phyloP scores from a whole-genome alignment of 1,140 invertebrate genomes.

The Condylostylus longicornis region DNA sequence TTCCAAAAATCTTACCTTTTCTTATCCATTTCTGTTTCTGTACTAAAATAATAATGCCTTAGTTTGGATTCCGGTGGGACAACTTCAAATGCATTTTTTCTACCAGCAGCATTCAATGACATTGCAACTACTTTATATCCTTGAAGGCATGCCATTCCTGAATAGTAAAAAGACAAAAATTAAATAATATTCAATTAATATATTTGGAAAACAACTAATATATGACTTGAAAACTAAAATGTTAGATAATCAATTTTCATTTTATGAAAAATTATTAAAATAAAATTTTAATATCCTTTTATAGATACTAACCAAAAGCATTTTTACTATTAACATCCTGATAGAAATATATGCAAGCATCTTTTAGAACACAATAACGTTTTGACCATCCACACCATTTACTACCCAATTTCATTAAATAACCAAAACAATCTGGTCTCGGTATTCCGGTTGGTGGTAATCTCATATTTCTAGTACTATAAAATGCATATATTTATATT shows the following conservation, averaged over 20 bases:
- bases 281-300: neutral
- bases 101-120: slow-evolving; percentile 49
- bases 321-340: slow-evolving; percentile 68
- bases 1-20: slow-evolving; percentile 59
- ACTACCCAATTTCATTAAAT: slow-evolving; percentile 64
- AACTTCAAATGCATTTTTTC: slow-evolving; percentile 83
- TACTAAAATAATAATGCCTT: slow-evolving; percentile 79
- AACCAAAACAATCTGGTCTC: slow-evolving; percentile 80
- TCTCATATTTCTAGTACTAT: slow-evolving; percentile 46
- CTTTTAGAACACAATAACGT: slow-evolving; percentile 87
- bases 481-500: slow-evolving; percentile 9
- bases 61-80: slow-evolving; percentile 74
- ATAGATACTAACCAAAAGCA: slow-evolving; percentile 55
- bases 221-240: no score
- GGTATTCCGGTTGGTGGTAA: slow-evolving; percentile 54
- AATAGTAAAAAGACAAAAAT: slow-evolving; percentile 12
- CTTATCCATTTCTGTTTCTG: slow-evolving; percentile 87
- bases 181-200: slow-evolving; percentile 1
- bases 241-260: no score
- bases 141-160: slow-evolving; percentile 82
- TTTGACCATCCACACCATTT: slow-evolving; percentile 76
- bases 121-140: slow-evolving; percentile 80
- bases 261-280: slow-evolving; percentile 1
- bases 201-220: neutral
- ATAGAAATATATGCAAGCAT: slow-evolving; percentile 90